phyloP scores from a whole-genome alignment of 1,140 invertebrate species.

The Paraescarpia echinospica region DNA sequence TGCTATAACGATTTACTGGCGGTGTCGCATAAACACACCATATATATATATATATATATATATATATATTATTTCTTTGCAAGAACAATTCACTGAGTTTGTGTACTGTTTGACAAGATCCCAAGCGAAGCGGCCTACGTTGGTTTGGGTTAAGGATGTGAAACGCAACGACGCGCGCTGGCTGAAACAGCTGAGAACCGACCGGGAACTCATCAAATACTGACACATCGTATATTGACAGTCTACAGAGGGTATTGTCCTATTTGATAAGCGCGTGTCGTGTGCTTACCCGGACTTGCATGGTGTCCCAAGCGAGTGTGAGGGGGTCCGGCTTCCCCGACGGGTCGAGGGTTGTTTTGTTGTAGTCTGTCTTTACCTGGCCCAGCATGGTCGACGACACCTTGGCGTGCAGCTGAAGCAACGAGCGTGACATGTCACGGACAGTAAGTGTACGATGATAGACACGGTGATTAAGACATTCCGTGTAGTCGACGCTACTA shows the following conservation, averaged over 20 bases:
- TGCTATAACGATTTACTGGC: no score
- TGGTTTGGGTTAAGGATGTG: neutral
- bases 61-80: no score
- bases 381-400: conserved; percentile 15
- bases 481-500: no score
- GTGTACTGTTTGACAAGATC: no score
- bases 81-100: no score
- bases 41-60: no score
- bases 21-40: no score
- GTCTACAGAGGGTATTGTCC: neutral
- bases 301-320: conserved; percentile 26
- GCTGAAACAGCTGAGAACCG: neutral
- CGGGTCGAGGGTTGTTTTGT: conserved; percentile 8
- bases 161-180: neutral
- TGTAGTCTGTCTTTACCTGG: conserved; percentile 25
- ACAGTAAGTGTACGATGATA: neutral
- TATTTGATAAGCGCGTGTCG: neutral
- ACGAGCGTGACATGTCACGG: neutral
- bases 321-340: conserved; percentile 9
- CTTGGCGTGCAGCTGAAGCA: conserved; percentile 20
- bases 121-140: no score
- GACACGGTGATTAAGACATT: neutral
- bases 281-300: conserved; percentile 27
- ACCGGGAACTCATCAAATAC: neutral
- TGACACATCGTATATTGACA: neutral